phyloP scores from a whole-genome alignment of 2,888 invertebrate genomes.

The Ectemnius continuus region DNA sequence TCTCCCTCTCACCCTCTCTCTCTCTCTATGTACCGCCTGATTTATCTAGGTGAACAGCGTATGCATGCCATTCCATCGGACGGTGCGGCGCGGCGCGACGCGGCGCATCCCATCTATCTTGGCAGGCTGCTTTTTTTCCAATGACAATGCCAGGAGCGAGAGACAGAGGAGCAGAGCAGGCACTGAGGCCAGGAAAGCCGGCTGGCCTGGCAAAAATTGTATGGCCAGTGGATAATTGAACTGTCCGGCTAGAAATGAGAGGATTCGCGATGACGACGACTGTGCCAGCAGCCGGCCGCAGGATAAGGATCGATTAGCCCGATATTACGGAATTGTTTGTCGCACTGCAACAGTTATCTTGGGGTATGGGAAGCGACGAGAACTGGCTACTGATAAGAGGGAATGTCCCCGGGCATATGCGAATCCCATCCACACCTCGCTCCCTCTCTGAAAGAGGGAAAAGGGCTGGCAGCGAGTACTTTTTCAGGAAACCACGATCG shows the following conservation, averaged over 20 bases:
- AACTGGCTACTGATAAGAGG: background rate
- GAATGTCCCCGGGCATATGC: background rate
- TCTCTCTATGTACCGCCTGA: too few relatives aligned
- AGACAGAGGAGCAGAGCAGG: too few relatives aligned
- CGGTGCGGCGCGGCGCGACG: too few relatives aligned
- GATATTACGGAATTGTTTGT: conserved; percentile 59
- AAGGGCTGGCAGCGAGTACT: background rate
- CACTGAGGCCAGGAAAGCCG: background rate
- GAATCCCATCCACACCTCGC: conserved; percentile 3
- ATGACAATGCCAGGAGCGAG: conserved; percentile 31
- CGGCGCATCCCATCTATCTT: conserved; percentile 7
- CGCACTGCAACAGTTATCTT: conserved; percentile 59
- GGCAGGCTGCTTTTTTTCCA: conserved; percentile 44
- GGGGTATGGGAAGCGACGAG: background rate
- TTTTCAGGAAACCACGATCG: background rate
- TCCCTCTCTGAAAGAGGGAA: conserved; percentile 2
- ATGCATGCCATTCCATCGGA: background rate
- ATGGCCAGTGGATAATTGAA: conserved; percentile 56
- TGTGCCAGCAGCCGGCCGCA: conserved; percentile 32
- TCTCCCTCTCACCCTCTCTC: too few relatives aligned
- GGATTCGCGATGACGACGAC: background rate
- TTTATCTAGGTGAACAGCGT: too few relatives aligned
- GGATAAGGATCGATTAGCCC: conserved; percentile 55
- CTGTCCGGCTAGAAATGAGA: conserved; percentile 59
- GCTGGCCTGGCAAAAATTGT: conserved; percentile 22